Percentiles rank a stretch among this genome's conserved stretches.
These are phyloP conservation scores for Sander lucioperca DNA, from an alignment of 2,113 vertebrate species.

Conservation along the genomic window DNA sequence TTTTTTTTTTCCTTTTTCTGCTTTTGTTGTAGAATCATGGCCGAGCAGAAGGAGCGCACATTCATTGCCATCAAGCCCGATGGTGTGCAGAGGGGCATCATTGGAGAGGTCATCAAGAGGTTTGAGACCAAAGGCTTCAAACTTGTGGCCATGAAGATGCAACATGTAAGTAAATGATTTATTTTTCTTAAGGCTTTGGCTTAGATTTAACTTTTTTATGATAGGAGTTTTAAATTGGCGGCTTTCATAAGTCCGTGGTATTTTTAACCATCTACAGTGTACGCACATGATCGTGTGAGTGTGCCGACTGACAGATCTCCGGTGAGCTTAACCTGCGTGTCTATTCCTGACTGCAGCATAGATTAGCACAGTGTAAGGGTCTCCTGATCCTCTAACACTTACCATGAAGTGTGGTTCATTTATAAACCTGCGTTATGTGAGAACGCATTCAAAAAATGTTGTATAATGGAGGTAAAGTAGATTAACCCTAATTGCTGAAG, in stretches of 20 bases:
- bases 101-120: constrained; percentile 91
- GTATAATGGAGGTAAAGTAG: not conserved
- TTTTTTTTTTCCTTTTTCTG: not conserved
- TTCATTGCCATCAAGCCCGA: constrained; percentile 95
- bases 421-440: not conserved
- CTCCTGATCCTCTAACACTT: constrained; percentile 21
- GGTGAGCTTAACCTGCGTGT: constrained; percentile 47
- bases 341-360: constrained; percentile 70
- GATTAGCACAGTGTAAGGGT: constrained; percentile 35
- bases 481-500: not conserved
- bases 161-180: constrained; percentile 77
- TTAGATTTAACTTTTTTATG: not conserved
- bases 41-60: constrained; percentile 84
- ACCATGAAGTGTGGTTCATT: not conserved
- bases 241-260: not conserved
- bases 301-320: too few species aligned
- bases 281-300: not conserved
- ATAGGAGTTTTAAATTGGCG: accelerated
- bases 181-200: too few species aligned
- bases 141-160: constrained; percentile 89
- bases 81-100: constrained; percentile 90
- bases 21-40: constrained; percentile 78
- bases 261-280: not conserved
- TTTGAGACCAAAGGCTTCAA: constrained; percentile 92
- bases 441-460: accelerated